Conservation (phyloP, 30 jellyfish, hydroid and myxozoan species). For the Clytia hemisphaerica region DNA sequence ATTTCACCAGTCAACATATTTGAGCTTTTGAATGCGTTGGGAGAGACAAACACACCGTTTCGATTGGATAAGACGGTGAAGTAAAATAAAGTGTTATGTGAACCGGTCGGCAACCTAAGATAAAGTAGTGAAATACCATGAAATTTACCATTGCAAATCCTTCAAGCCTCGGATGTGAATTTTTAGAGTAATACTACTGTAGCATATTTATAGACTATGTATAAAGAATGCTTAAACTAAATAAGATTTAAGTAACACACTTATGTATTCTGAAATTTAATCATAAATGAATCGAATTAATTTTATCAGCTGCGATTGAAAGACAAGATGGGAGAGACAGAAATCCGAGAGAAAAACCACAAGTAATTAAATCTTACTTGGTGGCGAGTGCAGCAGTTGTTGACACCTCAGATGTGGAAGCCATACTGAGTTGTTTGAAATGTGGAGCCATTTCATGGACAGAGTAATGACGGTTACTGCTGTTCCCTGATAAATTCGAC, state of each 20-base stretch:
- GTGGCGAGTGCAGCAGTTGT: conserved; percentile 13
- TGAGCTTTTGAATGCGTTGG: conserved; percentile 10
- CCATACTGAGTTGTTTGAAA: neutral
- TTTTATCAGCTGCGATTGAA: no score
- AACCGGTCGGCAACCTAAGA: conserved; percentile 69
- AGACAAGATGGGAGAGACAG: neutral
- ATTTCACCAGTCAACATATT: conserved; percentile 17
- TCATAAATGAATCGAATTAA: no score
- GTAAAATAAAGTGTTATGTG: conserved; percentile 57
- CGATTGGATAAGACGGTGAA: conserved; percentile 48
- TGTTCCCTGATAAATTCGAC: neutral
- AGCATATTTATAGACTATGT: no score
- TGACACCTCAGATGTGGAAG: neutral
- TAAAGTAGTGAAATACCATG: neutral
- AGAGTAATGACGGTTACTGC: neutral
- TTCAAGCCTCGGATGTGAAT: no score
- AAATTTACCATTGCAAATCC: neutral
- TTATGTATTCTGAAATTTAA: no score
- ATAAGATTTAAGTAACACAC: no score
- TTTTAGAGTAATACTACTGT: no score
- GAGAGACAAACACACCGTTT: conserved; percentile 58
- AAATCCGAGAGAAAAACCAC: neutral
- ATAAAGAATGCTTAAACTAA: no score
- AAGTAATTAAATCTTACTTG: neutral
- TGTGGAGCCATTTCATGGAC: neutral